phyloP scores from a whole-genome alignment of 2,797 vertebrate genomes.

The Rachycentron canadum region DNA sequence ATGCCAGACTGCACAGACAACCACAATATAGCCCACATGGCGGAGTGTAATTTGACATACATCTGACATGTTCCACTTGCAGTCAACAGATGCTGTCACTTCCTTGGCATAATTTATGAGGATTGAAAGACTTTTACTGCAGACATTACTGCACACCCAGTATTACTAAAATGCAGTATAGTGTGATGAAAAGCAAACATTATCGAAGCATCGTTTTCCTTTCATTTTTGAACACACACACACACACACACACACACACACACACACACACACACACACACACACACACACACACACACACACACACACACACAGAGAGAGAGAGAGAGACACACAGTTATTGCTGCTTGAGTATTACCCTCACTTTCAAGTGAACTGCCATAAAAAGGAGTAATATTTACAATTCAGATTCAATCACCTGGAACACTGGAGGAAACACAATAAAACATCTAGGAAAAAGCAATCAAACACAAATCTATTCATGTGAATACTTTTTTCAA shows the following conservation, averaged over 20 bases:
- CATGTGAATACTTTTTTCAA: slow-evolving; percentile 33
- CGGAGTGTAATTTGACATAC: slow-evolving; percentile 58
- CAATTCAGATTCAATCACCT: slow-evolving; percentile 54
- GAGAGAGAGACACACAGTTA: slow-evolving; percentile 32
- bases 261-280: slow-evolving; percentile 26
- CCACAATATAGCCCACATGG: slow-evolving; percentile 27
- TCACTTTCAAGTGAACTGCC: slow-evolving; percentile 45
- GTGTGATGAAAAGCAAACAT: slow-evolving; percentile 55
- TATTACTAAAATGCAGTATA: slow-evolving; percentile 60
- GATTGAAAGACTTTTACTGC: slow-evolving; percentile 48
- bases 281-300: neutral
- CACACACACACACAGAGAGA: neutral
- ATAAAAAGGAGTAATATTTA: slow-evolving; percentile 62
- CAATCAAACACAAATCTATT: slow-evolving; percentile 34
- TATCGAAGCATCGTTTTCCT: slow-evolving; percentile 49
- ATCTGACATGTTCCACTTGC: slow-evolving; percentile 59
- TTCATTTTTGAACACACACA: slow-evolving; percentile 47
- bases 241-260: slow-evolving; percentile 7
- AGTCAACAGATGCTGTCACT: slow-evolving; percentile 63
- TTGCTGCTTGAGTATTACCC: slow-evolving; percentile 55
- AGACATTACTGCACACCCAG: slow-evolving; percentile 39
- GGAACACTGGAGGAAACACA: slow-evolving; percentile 49
- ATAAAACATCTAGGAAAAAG: slow-evolving; percentile 46
- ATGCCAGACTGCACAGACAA: slow-evolving; percentile 46
- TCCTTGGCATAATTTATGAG: slow-evolving; percentile 67